Evolutionary conservation across 2,113 vertebrate species (phyloP).

Genomic region (Pseudopipra pipra): DNA sequence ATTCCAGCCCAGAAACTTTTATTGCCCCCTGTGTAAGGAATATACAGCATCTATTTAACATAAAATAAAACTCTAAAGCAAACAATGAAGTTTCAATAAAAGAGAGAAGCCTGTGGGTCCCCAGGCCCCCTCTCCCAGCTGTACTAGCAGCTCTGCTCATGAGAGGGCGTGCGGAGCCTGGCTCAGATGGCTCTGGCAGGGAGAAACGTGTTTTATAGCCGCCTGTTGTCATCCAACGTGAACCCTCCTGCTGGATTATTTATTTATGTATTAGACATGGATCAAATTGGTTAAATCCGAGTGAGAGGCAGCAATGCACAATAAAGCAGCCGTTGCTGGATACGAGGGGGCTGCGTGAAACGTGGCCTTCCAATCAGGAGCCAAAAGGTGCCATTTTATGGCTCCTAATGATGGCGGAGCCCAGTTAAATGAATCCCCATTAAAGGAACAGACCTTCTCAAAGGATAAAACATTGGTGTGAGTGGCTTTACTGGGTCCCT

Average conservation of each 20-base stretch:
- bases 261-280: slow-evolving; percentile 71
- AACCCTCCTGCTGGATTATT: slow-evolving; percentile 67
- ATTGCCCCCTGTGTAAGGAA: slow-evolving; percentile 44
- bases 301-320: slow-evolving; percentile 57
- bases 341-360: background rate
- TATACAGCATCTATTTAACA: slow-evolving; percentile 46
- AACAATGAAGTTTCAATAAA: slow-evolving; percentile 67
- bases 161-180: slow-evolving; percentile 66
- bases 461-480: slow-evolving; percentile 17
- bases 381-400: slow-evolving; percentile 68
- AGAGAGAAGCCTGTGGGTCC: background rate
- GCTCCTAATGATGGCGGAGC: slow-evolving; percentile 34
- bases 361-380: slow-evolving; percentile 50
- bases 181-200: slow-evolving; percentile 39
- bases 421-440: slow-evolving; percentile 55
- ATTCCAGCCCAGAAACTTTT: slow-evolving; percentile 51
- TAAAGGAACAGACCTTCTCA: slow-evolving; percentile 41
- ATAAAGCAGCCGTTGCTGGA: background rate
- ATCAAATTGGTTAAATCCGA: slow-evolving; percentile 65
- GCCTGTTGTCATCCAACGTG: slow-evolving; percentile 53
- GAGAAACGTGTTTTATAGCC: slow-evolving; percentile 47
- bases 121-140: slow-evolving; percentile 41
- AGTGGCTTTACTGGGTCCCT: background rate
- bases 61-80: slow-evolving; percentile 64
- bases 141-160: slow-evolving; percentile 68